Evolutionary conservation across 2,888 invertebrate genomes (phyloP).

Genomic region (Drosophila melanosoma): DNA sequence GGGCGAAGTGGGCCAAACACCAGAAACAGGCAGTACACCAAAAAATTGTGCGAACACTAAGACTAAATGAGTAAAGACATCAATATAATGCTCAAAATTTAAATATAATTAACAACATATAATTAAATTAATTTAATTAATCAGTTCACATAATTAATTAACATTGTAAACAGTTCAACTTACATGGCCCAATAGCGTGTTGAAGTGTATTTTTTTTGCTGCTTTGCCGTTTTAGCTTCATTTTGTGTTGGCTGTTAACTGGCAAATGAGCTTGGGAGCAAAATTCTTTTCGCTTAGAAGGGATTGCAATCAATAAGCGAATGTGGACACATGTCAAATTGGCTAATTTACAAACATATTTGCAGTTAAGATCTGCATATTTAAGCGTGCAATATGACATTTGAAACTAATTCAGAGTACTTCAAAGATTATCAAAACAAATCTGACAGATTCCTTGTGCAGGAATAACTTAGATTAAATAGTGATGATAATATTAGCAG

Average conservation of each 20-base stretch:
- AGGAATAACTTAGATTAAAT: background rate
- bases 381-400: constrained; percentile 48
- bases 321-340: constrained; percentile 20
- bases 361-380: constrained; percentile 49
- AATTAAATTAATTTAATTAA: constrained; percentile 1
- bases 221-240: constrained; percentile 41
- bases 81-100: background rate
- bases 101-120: background rate
- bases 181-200: constrained; percentile 85
- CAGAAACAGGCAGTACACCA: constrained; percentile 86
- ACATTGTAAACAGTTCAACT: constrained; percentile 39
- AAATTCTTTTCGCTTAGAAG: constrained; percentile 3
- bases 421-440: constrained; percentile 16
- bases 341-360: constrained; percentile 35
- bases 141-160: constrained; percentile 1
- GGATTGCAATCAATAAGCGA: constrained; percentile 34
- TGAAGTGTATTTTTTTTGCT: constrained; percentile 84
- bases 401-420: constrained; percentile 21
- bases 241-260: constrained; percentile 45
- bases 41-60: constrained; percentile 86
- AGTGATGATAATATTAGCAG: constrained; percentile 46
- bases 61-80: constrained; percentile 68
- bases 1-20: constrained; percentile 84
- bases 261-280: constrained; percentile 15
- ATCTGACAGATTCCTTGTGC: background rate